These are phyloP conservation scores for Fundulus diaphanus DNA, from an alignment of 2,797 vertebrate species.

Conservation along the genomic window DNA sequence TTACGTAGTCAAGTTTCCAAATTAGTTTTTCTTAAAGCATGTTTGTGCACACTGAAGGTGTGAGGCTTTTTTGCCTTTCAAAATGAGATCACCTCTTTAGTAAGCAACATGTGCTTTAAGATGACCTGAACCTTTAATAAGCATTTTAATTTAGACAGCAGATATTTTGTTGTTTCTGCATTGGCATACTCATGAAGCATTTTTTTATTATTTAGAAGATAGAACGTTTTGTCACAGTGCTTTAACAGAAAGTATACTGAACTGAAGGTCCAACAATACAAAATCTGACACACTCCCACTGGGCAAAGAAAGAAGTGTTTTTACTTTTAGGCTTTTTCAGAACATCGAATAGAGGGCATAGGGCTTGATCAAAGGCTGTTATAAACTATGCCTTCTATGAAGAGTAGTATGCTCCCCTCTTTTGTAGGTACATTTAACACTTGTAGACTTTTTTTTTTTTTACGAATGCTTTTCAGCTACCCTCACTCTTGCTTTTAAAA, in stretches of 20 bases:
- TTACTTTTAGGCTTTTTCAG: slow-evolving; percentile 63
- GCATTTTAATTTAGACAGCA: neutral
- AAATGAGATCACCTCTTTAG: neutral
- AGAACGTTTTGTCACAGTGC: no score
- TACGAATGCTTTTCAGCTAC: slow-evolving; percentile 54
- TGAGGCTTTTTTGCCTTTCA: neutral
- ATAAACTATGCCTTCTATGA: slow-evolving; percentile 26
- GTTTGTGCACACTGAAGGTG: neutral
- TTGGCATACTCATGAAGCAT: neutral
- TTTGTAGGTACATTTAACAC: slow-evolving; percentile 38
- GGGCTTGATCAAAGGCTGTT: slow-evolving; percentile 56
- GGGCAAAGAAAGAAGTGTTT: slow-evolving; percentile 55
- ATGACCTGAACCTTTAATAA: neutral
- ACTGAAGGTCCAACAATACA: slow-evolving; percentile 33
- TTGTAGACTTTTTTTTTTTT: slow-evolving; percentile 44
- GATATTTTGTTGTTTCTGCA: neutral
- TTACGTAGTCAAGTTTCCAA: neutral
- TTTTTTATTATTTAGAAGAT: slow-evolving; percentile 14
- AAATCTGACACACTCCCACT: slow-evolving; percentile 58
- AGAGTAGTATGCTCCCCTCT: slow-evolving; percentile 31
- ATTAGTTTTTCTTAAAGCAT: neutral
- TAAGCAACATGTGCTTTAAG: neutral
- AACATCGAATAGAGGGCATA: slow-evolving; percentile 65
- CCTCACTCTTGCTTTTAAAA: slow-evolving; percentile 40
- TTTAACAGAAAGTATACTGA: slow-evolving; percentile 20